Base-by-base conservation (phyloP, 2,888 invertebrate species). In the Noctuana brunneofusca region DNA sequence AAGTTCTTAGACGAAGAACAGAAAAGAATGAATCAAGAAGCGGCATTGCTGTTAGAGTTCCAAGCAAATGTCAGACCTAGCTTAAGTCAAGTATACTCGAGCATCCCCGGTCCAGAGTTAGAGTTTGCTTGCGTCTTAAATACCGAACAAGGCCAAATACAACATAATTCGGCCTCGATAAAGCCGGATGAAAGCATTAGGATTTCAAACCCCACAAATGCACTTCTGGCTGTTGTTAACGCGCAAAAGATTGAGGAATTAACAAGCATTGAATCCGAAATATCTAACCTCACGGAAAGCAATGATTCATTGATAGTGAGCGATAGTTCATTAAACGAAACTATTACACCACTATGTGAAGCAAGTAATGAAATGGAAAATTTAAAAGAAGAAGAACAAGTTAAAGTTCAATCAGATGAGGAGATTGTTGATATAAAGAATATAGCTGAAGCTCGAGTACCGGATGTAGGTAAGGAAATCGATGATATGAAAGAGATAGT, bases 1-100 rank as follows among this genome's bases (percentile, higher is more conserved):
- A 94, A 93, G 67, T 93, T 93, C 68, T 80, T 95, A 65, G 93
- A 94, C 32, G 93, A 93, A 71, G 89, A 94, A 72, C 94, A 94
- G 71, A 90, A 92, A 58, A 84, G 90, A 72, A 89, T 90, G 84
- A 92, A 92, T 55, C 90, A 92, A 75, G 91, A 90, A 69, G 86
- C 92, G 4, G 90, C 89, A 0, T 75, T 91, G 46, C 79, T 90
- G 59, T 70, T 92, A 22, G 92, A 92, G 67, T 92, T 91, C 62
- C 90, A 92, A 70, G 90, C 91, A 0, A 92, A 92, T 66, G 88
- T 92, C 0, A 82, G 92, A 58, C 91, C 91, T 0, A 89, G 83
- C 69, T 70, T 90, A 41, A 92, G 91, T 66, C 91, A 89, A 71
- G 89, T 90, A 0, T 92, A 89, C 68, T 92, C 92, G 2, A 90